These are phyloP conservation scores for Bolinopsis microptera DNA, from an alignment of 37 sponge, comb jelly and placozoan species.

Conservation along the genomic window DNA sequence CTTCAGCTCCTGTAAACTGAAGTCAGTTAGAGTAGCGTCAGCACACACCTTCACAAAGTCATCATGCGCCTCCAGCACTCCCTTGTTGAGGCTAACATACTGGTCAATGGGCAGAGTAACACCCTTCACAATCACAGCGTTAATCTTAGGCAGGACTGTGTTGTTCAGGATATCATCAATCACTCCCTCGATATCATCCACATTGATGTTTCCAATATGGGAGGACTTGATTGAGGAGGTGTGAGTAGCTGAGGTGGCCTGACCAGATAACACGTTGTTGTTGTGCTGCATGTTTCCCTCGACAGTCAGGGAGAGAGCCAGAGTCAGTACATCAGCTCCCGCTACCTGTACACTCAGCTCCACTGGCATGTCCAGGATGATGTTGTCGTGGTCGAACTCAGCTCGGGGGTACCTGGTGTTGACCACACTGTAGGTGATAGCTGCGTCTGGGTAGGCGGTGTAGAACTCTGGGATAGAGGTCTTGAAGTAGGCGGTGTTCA, in stretches of 20 bases:
- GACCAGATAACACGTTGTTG: not conserved
- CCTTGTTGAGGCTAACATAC: conserved; percentile 25
- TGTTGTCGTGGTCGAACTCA: conserved; percentile 18
- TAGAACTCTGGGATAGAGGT: conserved; percentile 37
- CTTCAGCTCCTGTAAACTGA: not conserved
- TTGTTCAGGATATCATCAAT: not conserved
- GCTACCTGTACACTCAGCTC: not conserved
- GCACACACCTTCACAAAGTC: conserved; percentile 47
- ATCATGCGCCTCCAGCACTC: not conserved
- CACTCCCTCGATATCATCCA: not conserved
- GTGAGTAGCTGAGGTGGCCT: not conserved
- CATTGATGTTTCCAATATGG: not conserved
- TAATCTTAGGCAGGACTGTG: conserved; percentile 8
- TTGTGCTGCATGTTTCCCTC: not conserved
- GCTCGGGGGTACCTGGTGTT: conserved; percentile 27
- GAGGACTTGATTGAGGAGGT: not conserved
- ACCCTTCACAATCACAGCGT: not conserved
- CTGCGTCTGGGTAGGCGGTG: conserved; percentile 21
- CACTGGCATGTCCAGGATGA: conserved; percentile 44
- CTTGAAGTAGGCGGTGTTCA: conserved; percentile 57
- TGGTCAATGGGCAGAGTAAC: conserved; percentile 18
- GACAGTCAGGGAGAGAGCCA: not conserved
- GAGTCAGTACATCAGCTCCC: not conserved
- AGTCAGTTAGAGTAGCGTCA: not conserved
- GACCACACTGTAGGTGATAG: not conserved